Percentiles rank a stretch among this genome's conserved stretches.
These are phyloP conservation scores for Eubucco bourcierii DNA, from an alignment of 2,113 vertebrate genomes.

Conservation along the genomic window DNA sequence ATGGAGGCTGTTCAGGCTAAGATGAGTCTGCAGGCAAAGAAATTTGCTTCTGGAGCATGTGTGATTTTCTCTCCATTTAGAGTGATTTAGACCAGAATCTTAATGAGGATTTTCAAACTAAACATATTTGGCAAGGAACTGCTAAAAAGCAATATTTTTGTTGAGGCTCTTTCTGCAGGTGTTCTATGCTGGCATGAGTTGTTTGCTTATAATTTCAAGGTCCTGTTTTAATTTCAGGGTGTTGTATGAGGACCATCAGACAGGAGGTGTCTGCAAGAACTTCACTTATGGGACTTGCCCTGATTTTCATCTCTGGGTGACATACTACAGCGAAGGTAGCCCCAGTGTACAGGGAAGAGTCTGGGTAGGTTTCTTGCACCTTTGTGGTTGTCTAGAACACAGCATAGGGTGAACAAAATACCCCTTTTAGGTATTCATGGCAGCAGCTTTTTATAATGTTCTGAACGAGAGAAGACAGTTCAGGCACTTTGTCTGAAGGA, in stretches of 20 bases:
- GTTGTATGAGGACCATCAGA: fast-evolving
- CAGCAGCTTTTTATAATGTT: constrained; percentile 69
- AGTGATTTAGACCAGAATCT: too few species aligned
- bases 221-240: not conserved
- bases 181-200: not conserved
- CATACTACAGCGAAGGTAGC: not conserved
- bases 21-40: not conserved
- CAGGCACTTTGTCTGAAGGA: constrained; percentile 78
- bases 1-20: too few species aligned
- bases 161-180: not conserved
- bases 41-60: too few species aligned
- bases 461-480: constrained; percentile 35
- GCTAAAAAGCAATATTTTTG: not conserved
- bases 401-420: constrained; percentile 16
- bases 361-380: not conserved
- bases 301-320: not conserved
- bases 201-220: not conserved
- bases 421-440: constrained; percentile 69
- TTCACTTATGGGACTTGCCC: not conserved
- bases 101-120: not conserved
- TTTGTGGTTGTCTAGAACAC: not conserved
- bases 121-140: too few species aligned
- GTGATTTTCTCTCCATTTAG: too few species aligned
- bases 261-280: not conserved
- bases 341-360: not conserved